A percentile compares a stretch with the other conserved stretches of the same genome.
phyloP scores from a whole-genome alignment of 2,888 invertebrate genomes.

The Calliopum simillimum region DNA sequence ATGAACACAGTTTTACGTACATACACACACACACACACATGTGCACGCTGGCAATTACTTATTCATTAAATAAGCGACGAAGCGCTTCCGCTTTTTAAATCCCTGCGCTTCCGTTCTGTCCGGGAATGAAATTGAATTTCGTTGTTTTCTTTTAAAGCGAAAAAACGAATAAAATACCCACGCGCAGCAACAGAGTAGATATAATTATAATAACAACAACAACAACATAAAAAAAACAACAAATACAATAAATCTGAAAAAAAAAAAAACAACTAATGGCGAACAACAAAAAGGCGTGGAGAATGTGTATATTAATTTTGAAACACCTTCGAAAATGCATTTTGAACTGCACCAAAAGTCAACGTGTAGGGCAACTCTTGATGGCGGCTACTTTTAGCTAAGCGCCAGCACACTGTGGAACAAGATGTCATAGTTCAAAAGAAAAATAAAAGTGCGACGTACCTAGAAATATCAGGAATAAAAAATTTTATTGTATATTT shows the following conservation, averaged over 20 bases:
- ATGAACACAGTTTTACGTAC: conserved; percentile 40
- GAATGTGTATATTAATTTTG: conserved; percentile 27
- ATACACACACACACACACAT: neutral
- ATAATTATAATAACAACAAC: conserved; percentile 46
- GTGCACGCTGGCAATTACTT: conserved; percentile 42
- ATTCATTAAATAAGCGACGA: conserved; percentile 8
- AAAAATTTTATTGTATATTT: too few relatives aligned
- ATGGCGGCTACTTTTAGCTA: too few relatives aligned
- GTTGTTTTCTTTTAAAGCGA: conserved; percentile 55
- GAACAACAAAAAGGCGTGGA: conserved; percentile 51
- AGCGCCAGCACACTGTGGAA: too few relatives aligned
- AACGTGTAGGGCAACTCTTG: too few relatives aligned
- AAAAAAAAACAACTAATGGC: neutral
- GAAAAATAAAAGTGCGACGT: too few relatives aligned
- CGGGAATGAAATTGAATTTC: conserved; percentile 56
- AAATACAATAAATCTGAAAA: neutral
- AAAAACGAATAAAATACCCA: conserved; percentile 22
- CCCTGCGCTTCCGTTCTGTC: conserved; percentile 41
- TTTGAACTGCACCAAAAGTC: neutral
- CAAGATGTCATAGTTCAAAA: too few relatives aligned
- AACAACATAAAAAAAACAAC: conserved; percentile 42
- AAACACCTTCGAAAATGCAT: conserved; percentile 17
- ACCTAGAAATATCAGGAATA: too few relatives aligned
- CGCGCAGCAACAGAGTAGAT: neutral
- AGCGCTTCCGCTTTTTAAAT: conserved; percentile 18